Conservation (phyloP, 2,113 vertebrate species). For the Plectropomus leopardus region DNA sequence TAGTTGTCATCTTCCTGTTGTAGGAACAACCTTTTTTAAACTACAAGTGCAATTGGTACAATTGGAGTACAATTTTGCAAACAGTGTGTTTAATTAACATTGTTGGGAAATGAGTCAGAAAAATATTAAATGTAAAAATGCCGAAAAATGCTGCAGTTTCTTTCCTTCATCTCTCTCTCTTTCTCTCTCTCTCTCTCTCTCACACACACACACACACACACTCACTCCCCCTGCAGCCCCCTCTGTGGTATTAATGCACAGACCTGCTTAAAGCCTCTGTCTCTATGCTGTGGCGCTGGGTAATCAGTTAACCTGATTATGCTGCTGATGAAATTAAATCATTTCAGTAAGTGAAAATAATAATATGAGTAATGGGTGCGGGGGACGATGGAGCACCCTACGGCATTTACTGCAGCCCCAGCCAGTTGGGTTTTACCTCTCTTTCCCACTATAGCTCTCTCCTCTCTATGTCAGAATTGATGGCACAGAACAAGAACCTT, state of each 20-base stretch:
- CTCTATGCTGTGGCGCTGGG: conserved; percentile 63
- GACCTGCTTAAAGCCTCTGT: conserved; percentile 70
- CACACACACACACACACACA: no score
- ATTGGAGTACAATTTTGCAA: no score
- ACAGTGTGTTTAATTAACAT: no score
- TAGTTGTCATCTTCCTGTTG: no score
- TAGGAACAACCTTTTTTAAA: no score
- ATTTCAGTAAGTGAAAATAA: conserved; percentile 85
- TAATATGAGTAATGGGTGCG: conserved; percentile 80
- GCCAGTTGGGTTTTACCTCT: conserved; percentile 38
- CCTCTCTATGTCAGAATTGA: conserved; percentile 25
- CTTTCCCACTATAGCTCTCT: conserved; percentile 18
- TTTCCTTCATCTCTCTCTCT: background rate
- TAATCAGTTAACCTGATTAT: conserved; percentile 87
- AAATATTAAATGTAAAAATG: no score
- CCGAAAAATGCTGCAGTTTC: no score
- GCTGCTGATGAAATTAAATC: conserved; percentile 84
- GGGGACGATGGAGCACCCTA: conserved; percentile 56
- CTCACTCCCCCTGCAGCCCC: conserved; percentile 14
- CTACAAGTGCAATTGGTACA: no score
- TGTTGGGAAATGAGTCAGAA: no score
- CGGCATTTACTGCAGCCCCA: conserved; percentile 58
- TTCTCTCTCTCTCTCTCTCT: conserved; percentile 2
- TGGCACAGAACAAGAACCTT: conserved; percentile 30
- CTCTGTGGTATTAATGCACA: conserved; percentile 69